Percentiles rank a stretch among this genome's conserved stretches.
Evolutionary conservation across 2,113 vertebrate genomes (phyloP).

Genomic region (Pelmatolapia mariae): DNA sequence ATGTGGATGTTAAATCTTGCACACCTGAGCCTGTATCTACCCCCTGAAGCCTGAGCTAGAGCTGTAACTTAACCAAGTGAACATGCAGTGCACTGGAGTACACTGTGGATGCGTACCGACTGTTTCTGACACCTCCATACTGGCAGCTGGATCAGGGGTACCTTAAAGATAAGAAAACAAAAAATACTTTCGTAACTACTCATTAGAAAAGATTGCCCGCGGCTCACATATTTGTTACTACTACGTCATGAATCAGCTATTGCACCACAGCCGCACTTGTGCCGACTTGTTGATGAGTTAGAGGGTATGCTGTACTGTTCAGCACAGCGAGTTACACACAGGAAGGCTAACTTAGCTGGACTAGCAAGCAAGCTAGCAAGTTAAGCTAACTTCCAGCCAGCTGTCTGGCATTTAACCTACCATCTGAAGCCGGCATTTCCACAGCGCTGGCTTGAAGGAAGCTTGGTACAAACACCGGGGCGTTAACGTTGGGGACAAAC

Average conservation of each 20-base stretch:
- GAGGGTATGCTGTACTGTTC: not conserved
- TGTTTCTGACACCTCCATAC: constrained; percentile 91
- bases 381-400: constrained; percentile 51
- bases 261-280: not conserved
- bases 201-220: not conserved
- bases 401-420: constrained; percentile 29
- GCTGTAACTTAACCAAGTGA: not conserved
- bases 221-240: not conserved
- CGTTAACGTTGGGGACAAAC: constrained; percentile 92
- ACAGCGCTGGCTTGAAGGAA: constrained; percentile 67
- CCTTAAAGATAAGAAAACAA: constrained; percentile 66
- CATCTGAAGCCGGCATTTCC: constrained; percentile 47
- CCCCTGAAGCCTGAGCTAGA: not conserved
- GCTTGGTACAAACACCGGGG: constrained; percentile 89
- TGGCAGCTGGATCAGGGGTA: constrained; percentile 80
- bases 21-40: not conserved
- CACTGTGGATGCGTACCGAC: constrained; percentile 74
- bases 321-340: not conserved
- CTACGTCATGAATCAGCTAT: not conserved
- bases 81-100: not conserved
- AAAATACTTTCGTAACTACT: constrained; percentile 4
- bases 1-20: not conserved
- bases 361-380: constrained; percentile 53
- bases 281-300: constrained; percentile 43
- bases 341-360: constrained; percentile 51